phyloP scores from a whole-genome alignment of 2,888 invertebrate species.

The Ecdyonurus torrentis region DNA sequence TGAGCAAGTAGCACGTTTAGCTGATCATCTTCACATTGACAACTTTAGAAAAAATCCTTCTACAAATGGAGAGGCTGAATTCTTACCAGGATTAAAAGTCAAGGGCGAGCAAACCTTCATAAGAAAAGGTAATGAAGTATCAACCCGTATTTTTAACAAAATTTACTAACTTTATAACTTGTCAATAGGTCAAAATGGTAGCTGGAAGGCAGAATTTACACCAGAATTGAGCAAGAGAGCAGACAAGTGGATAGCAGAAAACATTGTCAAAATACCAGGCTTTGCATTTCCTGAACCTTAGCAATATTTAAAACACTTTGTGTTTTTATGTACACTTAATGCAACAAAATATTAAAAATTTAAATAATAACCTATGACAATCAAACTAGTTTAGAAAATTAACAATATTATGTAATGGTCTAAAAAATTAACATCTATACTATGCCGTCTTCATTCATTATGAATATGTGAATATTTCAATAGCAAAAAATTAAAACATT shows the following conservation, averaged over 20 bases:
- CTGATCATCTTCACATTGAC: constrained; percentile 57
- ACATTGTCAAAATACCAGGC: constrained; percentile 3
- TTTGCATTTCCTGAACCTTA: neutral
- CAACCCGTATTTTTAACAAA: too few relatives aligned
- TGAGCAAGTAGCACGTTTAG: constrained; percentile 40
- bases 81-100: constrained; percentile 39
- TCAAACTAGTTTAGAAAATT: too few relatives aligned
- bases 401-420: too few relatives aligned
- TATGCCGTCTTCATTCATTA: too few relatives aligned
- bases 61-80: constrained; percentile 52
- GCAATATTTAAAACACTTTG: too few relatives aligned
- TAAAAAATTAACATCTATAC: too few relatives aligned
- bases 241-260: constrained; percentile 11
- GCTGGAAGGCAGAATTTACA: constrained; percentile 14
- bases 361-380: too few relatives aligned
- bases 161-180: too few relatives aligned
- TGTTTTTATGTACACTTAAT: too few relatives aligned
- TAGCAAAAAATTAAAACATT: too few relatives aligned
- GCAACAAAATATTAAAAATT: too few relatives aligned
- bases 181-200: constrained; percentile 12
- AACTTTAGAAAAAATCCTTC: constrained; percentile 68
- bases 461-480: too few relatives aligned
- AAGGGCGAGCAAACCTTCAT: constrained; percentile 44
- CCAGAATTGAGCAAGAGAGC: constrained; percentile 11
- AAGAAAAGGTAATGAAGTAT: constrained; percentile 48